Evolutionary conservation across 2,113 vertebrate species (phyloP).

Genomic region (Micromys minutus): DNA sequence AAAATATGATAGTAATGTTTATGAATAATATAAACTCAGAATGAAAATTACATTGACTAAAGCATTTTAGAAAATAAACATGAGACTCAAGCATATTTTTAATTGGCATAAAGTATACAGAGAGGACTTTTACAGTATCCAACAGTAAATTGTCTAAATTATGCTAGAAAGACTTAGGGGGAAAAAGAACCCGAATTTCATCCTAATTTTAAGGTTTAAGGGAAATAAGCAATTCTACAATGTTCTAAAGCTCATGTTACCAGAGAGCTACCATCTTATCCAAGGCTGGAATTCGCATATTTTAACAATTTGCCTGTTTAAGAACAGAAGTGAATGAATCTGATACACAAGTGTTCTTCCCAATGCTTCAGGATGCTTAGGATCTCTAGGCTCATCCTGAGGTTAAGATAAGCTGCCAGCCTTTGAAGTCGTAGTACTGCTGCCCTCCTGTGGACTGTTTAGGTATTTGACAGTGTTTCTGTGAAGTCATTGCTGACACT

Average conservation of each 20-base stretch:
- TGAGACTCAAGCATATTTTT: neutral
- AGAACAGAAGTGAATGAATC: neutral
- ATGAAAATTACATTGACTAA: conserved; percentile 17
- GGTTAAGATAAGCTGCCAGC: too few relatives aligned
- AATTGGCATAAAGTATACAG: neutral
- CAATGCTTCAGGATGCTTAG: neutral
- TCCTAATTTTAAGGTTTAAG: neutral
- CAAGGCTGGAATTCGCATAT: neutral
- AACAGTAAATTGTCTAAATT: neutral
- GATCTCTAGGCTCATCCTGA: neutral
- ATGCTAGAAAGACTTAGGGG: neutral
- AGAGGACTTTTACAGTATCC: neutral
- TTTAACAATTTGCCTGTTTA: neutral
- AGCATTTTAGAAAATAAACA: neutral
- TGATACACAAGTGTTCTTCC: neutral
- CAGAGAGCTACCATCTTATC: neutral
- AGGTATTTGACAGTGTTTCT: too few relatives aligned
- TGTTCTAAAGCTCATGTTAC: neutral
- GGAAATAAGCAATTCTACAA: neutral
- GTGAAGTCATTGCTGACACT: neutral
- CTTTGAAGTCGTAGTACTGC: neutral
- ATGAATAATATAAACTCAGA: neutral
- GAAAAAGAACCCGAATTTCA: neutral
- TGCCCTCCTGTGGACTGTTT: conserved; percentile 42
- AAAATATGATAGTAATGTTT: conserved; percentile 10